phyloP scores from a whole-genome alignment of 2,797 vertebrate species.

The Chloroceryle inda region DNA sequence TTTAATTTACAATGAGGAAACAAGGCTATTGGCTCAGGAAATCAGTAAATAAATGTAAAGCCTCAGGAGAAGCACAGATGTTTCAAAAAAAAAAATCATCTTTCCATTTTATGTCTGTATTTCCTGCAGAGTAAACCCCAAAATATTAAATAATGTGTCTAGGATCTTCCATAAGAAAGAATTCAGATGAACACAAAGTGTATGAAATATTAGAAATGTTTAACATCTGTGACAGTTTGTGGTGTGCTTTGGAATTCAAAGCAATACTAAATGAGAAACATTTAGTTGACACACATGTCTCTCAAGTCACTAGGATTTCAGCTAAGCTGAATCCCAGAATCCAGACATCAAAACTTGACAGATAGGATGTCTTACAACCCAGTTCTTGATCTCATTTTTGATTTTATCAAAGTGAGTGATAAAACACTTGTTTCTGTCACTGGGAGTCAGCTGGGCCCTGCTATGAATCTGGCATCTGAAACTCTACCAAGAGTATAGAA shows the following conservation, averaged over 20 bases:
- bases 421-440: not conserved
- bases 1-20: not conserved
- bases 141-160: not conserved
- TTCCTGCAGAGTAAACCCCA: conserved; percentile 15
- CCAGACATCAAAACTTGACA: not conserved
- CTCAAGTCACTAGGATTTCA: not conserved
- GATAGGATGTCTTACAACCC: not conserved
- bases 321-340: not conserved
- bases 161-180: conserved; percentile 21
- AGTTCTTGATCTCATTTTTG: not conserved
- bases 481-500: not conserved
- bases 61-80: not conserved
- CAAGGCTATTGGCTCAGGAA: not conserved
- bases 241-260: conserved; percentile 13
- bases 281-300: not conserved
- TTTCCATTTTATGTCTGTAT: not conserved
- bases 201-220: not conserved
- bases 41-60: not conserved
- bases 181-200: not conserved
- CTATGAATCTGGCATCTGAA: not conserved
- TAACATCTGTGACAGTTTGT: not conserved
- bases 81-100: not conserved
- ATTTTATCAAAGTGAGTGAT: not conserved
- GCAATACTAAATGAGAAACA: not conserved
- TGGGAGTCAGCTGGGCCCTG: not conserved